Evolutionary conservation across 2,113 vertebrate species (phyloP).

Genomic region (Otolemur garnettii): DNA sequence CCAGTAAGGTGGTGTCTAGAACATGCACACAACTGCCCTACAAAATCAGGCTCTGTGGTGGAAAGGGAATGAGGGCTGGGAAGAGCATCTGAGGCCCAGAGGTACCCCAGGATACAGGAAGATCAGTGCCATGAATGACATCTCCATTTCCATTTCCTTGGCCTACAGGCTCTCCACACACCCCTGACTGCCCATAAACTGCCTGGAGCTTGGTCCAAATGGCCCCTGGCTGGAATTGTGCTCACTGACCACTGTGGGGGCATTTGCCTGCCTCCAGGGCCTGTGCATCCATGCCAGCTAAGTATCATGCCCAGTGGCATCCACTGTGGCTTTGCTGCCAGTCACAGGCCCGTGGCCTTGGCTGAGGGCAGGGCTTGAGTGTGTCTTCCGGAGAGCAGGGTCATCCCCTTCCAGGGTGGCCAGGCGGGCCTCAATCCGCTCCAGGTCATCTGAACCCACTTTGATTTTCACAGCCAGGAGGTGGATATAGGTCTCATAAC

Average conservation of each 20-base stretch:
- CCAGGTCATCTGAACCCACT: slow-evolving; percentile 94
- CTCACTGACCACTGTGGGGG: slow-evolving; percentile 84
- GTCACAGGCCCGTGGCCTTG: slow-evolving; percentile 90
- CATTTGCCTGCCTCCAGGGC: slow-evolving; percentile 7
- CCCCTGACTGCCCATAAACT: slow-evolving; percentile 57
- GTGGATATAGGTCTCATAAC: slow-evolving; percentile 96
- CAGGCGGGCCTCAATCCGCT: slow-evolving; percentile 94
- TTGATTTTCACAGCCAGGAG: slow-evolving; percentile 95
- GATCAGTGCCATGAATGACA: slow-evolving; percentile 67
- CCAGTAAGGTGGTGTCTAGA: slow-evolving; percentile 66
- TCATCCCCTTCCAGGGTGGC: slow-evolving; percentile 91
- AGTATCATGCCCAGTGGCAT: slow-evolving; percentile 88
- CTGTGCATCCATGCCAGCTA: slow-evolving; percentile 83
- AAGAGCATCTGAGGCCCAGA: slow-evolving; percentile 72
- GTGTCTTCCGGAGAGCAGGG: slow-evolving; percentile 93
- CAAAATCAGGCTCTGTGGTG: slow-evolving; percentile 45
- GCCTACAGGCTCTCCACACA: slow-evolving; percentile 68
- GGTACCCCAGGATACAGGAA: slow-evolving; percentile 76
- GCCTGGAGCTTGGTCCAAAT: slow-evolving; percentile 51
- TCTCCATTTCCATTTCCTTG: slow-evolving; percentile 84
- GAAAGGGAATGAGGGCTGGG: slow-evolving; percentile 20
- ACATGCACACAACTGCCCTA: slow-evolving; percentile 71
- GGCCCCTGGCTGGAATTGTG: slow-evolving; percentile 85
- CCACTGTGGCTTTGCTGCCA: slow-evolving; percentile 87
- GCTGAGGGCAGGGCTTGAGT: slow-evolving; percentile 96